Evolutionary conservation across 2,888 invertebrate species (phyloP), one percentile per base, ranked within the genome.

Genomic region (Miltochrista miniata): DNA sequence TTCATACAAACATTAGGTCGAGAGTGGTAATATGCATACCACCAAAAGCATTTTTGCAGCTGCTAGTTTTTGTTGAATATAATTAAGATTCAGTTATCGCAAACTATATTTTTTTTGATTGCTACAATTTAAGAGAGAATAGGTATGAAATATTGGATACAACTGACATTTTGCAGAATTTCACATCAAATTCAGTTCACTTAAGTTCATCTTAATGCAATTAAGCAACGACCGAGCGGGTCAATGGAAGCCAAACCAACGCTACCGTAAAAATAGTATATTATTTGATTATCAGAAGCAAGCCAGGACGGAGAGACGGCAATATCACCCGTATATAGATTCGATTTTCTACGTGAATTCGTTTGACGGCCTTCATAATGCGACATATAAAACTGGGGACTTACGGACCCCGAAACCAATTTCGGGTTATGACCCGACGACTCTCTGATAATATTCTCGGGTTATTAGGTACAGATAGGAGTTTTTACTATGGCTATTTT

Each of bases 271-370:
- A 87, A 87, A 82, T 85, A 83, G 86, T 89, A 87, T 89, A 91
- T 90, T 89, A 91, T 91, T 91, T 90, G 91, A 91, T 90, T 91
- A 91, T 91, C 90, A 85, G 71, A 68, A 85, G 76, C 76, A 87
- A 88, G 83, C 84, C 89, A 88, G 83, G 80, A 77, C 83, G 76
- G 76, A 77, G 78, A 81, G 87, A 79, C 85, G 81, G 83, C 86
- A 87, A 88, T 88, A 90, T 87, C 87, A 82, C 87, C n/a, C 90
- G 90, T 91, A 92, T 92, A 92, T 91, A 92, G 92, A 92, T 92
- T 92, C 92, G 92, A 92, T 92, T 92, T 92, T 92, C 92, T 92
- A 92, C 90, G 91, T 92, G 92, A 92, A 92, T 92, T 92, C 92
- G 90, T 92, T 92, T 92, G 92, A 92, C 92, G 92, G 91, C 91